A percentile compares a stretch with the other conserved stretches of the same genome.
Evolutionary conservation across 1,140 invertebrate genomes (phyloP).

Genomic region (Chelonus insularis): DNA sequence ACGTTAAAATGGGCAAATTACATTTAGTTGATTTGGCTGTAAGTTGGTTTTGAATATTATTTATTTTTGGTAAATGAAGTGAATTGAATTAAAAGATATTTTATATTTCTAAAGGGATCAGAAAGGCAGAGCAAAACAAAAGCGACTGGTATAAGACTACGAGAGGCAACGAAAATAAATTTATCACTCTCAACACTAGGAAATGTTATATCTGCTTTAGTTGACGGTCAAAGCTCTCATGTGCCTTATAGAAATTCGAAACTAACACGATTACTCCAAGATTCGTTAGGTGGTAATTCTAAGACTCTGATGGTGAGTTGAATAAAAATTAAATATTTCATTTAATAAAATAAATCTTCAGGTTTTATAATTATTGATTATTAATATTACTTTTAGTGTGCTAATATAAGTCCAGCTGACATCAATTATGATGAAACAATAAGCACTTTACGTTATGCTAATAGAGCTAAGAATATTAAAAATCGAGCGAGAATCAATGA

Average conservation of each 20-base stretch:
- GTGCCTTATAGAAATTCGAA: constrained; percentile 96
- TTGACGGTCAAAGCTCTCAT: constrained; percentile 91
- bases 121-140: constrained; percentile 92
- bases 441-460: constrained; percentile 95
- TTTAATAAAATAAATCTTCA: not conserved
- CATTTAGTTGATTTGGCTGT: constrained; percentile 85
- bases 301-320: constrained; percentile 90
- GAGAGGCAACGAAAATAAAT: constrained; percentile 96
- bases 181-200: constrained; percentile 90
- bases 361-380: constrained; percentile 6
- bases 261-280: constrained; percentile 88
- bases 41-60: not conserved
- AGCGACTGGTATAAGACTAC: constrained; percentile 82
- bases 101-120: constrained; percentile 65
- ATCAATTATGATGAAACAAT: constrained; percentile 98
- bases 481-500: constrained; percentile 96
- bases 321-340: constrained; percentile 10
- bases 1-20: constrained; percentile 76
- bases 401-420: constrained; percentile 94
- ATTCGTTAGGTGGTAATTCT: constrained; percentile 94
- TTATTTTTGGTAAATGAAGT: not conserved
- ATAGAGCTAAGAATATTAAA: constrained; percentile 96
- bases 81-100: constrained; percentile 4
- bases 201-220: constrained; percentile 93
- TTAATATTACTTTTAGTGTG: constrained; percentile 64